Conservation (phyloP, 2,888 invertebrate genomes). For the Scaptomyza polygonia region DNA sequence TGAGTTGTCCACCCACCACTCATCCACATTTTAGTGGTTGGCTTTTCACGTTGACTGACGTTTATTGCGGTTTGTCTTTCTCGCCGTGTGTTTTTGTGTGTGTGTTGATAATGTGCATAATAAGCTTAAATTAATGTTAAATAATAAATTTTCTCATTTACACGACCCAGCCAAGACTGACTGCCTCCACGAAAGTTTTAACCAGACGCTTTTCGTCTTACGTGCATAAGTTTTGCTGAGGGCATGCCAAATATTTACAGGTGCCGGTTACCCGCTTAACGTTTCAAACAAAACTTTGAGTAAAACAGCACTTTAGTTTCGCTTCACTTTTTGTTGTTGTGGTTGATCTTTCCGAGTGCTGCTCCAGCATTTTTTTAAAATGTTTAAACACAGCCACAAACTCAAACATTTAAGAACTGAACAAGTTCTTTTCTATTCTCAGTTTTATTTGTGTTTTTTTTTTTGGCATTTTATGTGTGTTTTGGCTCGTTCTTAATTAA, state of each 20-base stretch:
- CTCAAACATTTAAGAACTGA: constrained; percentile 60
- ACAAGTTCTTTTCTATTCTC: constrained; percentile 27
- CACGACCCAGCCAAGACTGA: constrained; percentile 57
- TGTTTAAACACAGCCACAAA: constrained; percentile 44
- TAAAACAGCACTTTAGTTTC: constrained; percentile 19
- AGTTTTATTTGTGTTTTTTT: background rate
- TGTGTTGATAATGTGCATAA: constrained; percentile 78
- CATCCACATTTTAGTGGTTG: constrained; percentile 23
- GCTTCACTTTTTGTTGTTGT: constrained; percentile 58
- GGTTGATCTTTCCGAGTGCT: constrained; percentile 43
- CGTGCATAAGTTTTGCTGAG: constrained; percentile 47
- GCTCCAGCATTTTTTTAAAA: constrained; percentile 16
- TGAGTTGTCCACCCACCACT: constrained; percentile 48
- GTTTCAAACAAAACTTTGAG: background rate
- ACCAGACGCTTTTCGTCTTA: constrained; percentile 41
- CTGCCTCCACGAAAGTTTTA: constrained; percentile 38
- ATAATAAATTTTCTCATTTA: constrained; percentile 79
- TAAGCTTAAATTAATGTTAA: constrained; percentile 80
- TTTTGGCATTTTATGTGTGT: constrained; percentile 19
- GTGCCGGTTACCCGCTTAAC: constrained; percentile 33
- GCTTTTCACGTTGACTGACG: constrained; percentile 39
- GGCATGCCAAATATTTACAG: constrained; percentile 60
- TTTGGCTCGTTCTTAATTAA: constrained; percentile 53
- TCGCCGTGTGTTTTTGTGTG: constrained; percentile 22
- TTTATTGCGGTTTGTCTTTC: constrained; percentile 15